Base-by-base conservation (phyloP, 2,797 vertebrate species). In the Heteromormyrus szaboi region DNA sequence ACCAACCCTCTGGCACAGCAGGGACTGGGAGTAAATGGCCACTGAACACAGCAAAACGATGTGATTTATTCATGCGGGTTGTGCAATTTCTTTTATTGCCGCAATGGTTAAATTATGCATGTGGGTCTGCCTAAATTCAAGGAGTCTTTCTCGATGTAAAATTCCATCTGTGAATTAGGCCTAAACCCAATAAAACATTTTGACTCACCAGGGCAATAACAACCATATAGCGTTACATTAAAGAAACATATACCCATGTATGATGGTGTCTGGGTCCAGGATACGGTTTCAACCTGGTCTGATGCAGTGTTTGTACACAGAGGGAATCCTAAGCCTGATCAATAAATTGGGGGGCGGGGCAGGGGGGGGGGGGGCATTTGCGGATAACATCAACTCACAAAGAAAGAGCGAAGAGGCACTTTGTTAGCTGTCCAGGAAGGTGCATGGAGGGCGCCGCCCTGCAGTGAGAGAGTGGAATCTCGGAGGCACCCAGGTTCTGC, bases 51-150 rank as follows among this genome's bases (percentile, higher is more conserved):
- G 37, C 12, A 14, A 83, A 81, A 54, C 7, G 6, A 83, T 88
- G 79, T 29, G 72, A 54, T 88, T 76, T 87, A 72, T 87, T 87
- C 53, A 29, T 59, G 86, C 11, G 19, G 50, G 8, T 87, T 44
- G 50, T 68, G 59, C 48, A 9, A 68, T 87, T 87, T 87, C 53
- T 72, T 72, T 87, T 68, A 46, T 72, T 68, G 59, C 44, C 46
- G 7, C 44, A 88, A 48, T 50, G 37, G 33, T 51, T 51, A 76
- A 50, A 88, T 50, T 88, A 72, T 72, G 62, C 46, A 88, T 50
- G 62, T 17, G 37, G 22, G 33, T 46, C 22, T 76, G 22, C 59
- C 81, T 5, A 84, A 84, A 87, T 59, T 54, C 54, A 65, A 22
- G 41, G 17, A 59, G 50, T 25, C 33, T 19, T 9, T 62, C 33